Evolutionary conservation across 1,140 invertebrate genomes (phyloP).

Genomic region (Drosophila seguyi): DNA sequence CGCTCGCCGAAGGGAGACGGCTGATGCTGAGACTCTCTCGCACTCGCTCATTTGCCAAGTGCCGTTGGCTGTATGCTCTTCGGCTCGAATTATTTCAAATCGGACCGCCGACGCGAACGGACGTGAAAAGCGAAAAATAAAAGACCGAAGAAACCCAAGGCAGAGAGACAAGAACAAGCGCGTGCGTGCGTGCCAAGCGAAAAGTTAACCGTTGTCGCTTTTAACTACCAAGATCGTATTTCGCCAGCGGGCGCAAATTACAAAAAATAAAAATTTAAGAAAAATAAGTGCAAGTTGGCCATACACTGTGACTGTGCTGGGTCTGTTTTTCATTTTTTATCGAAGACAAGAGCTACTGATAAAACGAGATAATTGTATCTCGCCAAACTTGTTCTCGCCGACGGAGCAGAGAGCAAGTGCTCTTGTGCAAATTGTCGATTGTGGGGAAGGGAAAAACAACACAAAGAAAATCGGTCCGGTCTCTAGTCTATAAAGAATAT

Average conservation of each 20-base stretch:
- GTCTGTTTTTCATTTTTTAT: conserved; percentile 17
- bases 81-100: conserved; percentile 51
- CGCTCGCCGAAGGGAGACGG: conserved; percentile 6
- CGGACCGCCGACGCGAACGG: conserved; percentile 48
- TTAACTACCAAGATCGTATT: conserved; percentile 34
- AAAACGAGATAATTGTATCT: conserved; percentile 49
- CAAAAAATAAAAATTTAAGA: conserved; percentile 44
- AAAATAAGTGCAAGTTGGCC: conserved; percentile 43
- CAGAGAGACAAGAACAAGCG: conserved; percentile 22
- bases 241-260: conserved; percentile 11
- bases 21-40: neutral
- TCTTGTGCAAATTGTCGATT: conserved; percentile 54
- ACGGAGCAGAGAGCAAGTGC: neutral
- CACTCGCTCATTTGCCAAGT: conserved; percentile 2
- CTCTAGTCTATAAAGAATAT: conserved; percentile 17
- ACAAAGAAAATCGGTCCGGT: conserved; percentile 25
- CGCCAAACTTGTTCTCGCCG: conserved; percentile 44
- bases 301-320: neutral
- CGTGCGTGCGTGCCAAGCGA: conserved; percentile 57
- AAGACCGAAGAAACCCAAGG: neutral
- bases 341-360: conserved; percentile 49
- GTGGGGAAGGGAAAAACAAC: conserved; percentile 38
- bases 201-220: conserved; percentile 26
- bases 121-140: conserved; percentile 28
- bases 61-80: conserved; percentile 15